Conservation (phyloP, 2,113 vertebrate species). For the Leptodactylus fuscus region DNA sequence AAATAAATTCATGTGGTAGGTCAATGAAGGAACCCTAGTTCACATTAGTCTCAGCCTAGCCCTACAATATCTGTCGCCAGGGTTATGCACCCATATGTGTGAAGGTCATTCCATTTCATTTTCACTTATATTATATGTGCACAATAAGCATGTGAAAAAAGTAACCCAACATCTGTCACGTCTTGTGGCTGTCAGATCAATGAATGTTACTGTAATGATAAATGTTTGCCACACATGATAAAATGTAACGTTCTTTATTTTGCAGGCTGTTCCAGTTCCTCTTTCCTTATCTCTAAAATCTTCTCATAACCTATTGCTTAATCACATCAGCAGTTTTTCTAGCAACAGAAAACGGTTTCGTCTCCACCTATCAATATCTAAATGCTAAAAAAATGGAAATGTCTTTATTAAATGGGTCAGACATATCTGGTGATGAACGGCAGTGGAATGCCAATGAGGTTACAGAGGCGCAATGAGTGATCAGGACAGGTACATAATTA, state of each 20-base stretch:
- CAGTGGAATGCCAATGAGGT: constrained; percentile 30
- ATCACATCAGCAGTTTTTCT: background rate
- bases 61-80: too few species aligned
- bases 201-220: background rate
- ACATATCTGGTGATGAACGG: constrained; percentile 5
- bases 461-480: constrained; percentile 24
- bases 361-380: constrained; percentile 6
- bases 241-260: background rate
- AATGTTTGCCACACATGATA: constrained; percentile 8
- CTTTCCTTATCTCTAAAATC: background rate
- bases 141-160: too few species aligned
- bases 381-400: constrained; percentile 24
- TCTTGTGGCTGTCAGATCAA: background rate
- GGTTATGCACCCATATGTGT: too few species aligned
- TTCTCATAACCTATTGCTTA: background rate
- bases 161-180: too few species aligned
- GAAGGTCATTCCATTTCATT: too few species aligned
- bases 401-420: constrained; percentile 23
- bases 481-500: constrained; percentile 19
- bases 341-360: background rate
- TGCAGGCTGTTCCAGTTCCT: too few species aligned
- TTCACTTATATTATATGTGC: too few species aligned
- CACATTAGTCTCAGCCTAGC: too few species aligned
- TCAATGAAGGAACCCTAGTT: too few species aligned
- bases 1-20: too few species aligned